Conservation (phyloP, 2,797 vertebrate genomes). For the Silurus lanzhouensis region DNA sequence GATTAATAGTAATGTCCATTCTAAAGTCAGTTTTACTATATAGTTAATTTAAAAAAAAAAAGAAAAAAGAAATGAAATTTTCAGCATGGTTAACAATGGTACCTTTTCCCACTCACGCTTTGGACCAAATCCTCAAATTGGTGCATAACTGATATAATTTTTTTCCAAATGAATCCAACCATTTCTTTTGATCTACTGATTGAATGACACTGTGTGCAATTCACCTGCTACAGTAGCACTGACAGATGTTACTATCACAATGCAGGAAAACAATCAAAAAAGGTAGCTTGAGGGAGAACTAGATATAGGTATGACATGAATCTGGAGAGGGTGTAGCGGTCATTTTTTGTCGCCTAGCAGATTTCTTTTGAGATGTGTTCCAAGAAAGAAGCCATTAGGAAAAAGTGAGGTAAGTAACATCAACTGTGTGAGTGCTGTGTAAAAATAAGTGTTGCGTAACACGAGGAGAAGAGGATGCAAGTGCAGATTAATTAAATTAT, state of each 20-base stretch:
- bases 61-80: not conserved
- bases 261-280: not conserved
- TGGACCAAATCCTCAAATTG: not conserved
- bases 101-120: not conserved
- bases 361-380: not conserved
- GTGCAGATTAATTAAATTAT: too few species aligned
- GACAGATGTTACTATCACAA: not conserved
- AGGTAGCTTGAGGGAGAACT: not conserved
- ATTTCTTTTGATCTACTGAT: not conserved
- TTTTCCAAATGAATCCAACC: not conserved
- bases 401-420: not conserved
- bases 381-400: not conserved
- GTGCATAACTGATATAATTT: not conserved
- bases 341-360: not conserved
- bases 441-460: not conserved
- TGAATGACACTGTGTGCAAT: too few species aligned
- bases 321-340: not conserved
- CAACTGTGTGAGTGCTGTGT: not conserved
- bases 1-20: too few species aligned
- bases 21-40: too few species aligned
- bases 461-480: too few species aligned
- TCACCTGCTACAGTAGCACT: not conserved
- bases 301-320: not conserved
- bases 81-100: not conserved
- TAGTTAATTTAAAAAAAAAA: too few species aligned